Conservation (phyloP, 2,888 invertebrate species). For the Pheosia gnoma region DNA sequence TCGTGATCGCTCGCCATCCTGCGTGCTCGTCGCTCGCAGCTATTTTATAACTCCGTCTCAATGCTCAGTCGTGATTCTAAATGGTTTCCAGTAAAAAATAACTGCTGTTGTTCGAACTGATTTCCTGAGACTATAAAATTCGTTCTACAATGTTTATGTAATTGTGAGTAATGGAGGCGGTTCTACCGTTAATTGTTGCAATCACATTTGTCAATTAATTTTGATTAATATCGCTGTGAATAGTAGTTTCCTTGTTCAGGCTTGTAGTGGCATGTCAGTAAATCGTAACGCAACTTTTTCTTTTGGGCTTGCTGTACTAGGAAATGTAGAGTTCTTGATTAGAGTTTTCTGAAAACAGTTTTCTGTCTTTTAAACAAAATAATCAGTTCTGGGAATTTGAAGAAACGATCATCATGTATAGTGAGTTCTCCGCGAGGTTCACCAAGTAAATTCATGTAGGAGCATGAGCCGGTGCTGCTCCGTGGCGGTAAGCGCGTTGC, state of each 20-base stretch:
- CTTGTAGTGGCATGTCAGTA: neutral
- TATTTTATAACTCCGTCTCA: neutral
- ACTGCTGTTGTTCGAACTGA: neutral
- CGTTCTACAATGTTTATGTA: constrained; percentile 6
- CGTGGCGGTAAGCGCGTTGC: neutral
- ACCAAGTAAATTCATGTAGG: neutral
- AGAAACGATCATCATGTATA: neutral
- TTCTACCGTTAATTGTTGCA: neutral
- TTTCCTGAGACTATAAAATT: constrained; percentile 1
- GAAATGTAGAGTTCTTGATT: neutral
- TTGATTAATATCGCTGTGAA: neutral
- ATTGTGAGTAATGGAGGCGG: constrained; percentile 2
- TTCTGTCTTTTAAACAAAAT: too few relatives aligned
- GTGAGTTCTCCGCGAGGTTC: neutral
- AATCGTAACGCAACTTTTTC: neutral
- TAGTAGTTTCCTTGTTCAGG: neutral
- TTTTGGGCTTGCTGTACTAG: neutral
- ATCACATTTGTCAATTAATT: constrained; percentile 1
- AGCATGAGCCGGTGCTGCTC: neutral
- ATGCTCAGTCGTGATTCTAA: constrained; percentile 1
- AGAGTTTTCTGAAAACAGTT: too few relatives aligned
- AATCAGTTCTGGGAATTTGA: neutral
- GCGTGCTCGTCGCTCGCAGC: neutral
- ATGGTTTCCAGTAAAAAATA: constrained; percentile 18
- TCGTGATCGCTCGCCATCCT: neutral